Percentiles rank a stretch among this genome's conserved stretches.
Evolutionary conservation across 1,140 invertebrate species (phyloP).

Genomic region (Anadara kagoshimensis): DNA sequence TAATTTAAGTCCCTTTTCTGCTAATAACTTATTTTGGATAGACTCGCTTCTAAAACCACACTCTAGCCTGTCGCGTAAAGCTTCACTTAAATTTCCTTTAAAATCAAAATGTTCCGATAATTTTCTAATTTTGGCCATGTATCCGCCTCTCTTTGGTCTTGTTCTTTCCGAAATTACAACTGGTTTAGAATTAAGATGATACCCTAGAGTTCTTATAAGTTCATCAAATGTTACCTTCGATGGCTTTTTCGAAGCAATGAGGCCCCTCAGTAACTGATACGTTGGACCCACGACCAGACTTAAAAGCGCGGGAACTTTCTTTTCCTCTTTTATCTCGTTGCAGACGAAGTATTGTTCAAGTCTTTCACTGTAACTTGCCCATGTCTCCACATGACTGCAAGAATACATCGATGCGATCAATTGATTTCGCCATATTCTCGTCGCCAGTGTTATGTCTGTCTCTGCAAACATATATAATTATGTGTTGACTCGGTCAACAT

Average conservation of each 20-base stretch:
- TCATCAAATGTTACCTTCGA: constrained; percentile 2
- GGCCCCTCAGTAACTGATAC: not conserved
- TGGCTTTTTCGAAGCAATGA: constrained; percentile 10
- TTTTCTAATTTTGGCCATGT: too few species aligned
- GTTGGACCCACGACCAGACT: constrained; percentile 8
- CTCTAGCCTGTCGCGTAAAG: constrained; percentile 27
- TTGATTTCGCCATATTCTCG: not conserved
- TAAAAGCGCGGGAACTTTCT: constrained; percentile 16
- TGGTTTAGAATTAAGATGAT: constrained; percentile 18
- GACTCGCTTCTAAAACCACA: constrained; percentile 13
- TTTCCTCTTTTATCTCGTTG: constrained; percentile 1
- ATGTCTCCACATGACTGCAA: constrained; percentile 31
- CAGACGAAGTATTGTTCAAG: constrained; percentile 35
- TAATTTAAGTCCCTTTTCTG: constrained; percentile 18
- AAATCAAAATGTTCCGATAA: constrained; percentile 19
- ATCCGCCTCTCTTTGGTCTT: too few species aligned
- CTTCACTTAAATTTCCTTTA: constrained; percentile 13
- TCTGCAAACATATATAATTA: too few species aligned
- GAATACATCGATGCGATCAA: not conserved
- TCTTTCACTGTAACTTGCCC: constrained; percentile 29
- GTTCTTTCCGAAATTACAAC: constrained; percentile 40
- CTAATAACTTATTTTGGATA: constrained; percentile 23
- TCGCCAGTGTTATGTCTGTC: constrained; percentile 2
- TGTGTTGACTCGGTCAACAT: too few species aligned
- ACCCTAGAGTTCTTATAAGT: constrained; percentile 5